Percentiles rank a stretch among this genome's conserved stretches.
phyloP scores from a whole-genome alignment of 2,113 vertebrate genomes.

The Vulpes vulpes region DNA sequence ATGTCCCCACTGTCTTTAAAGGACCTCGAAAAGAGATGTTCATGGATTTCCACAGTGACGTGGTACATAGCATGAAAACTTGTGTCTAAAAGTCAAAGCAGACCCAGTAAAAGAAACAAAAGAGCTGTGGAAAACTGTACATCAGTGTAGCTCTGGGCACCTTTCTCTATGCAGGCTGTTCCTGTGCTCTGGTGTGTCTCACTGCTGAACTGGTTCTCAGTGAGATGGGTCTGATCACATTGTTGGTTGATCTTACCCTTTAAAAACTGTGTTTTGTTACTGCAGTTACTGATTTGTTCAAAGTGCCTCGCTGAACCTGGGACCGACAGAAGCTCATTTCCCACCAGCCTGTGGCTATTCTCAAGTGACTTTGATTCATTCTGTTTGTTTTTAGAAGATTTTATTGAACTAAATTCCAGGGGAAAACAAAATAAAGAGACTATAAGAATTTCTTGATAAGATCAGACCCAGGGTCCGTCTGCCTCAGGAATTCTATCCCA shows the following conservation, averaged over 20 bases:
- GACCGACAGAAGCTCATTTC: neutral
- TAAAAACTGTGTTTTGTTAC: neutral
- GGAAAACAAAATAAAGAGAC: neutral
- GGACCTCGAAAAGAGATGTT: neutral
- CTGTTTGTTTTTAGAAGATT: constrained; percentile 40
- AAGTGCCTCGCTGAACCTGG: constrained; percentile 57
- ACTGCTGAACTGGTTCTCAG: neutral
- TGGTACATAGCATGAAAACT: neutral
- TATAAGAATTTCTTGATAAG: neutral
- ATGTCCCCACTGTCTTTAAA: neutral
- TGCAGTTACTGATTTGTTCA: neutral
- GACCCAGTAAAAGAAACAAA: neutral
- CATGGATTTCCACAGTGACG: neutral
- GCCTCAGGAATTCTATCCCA: constrained; percentile 56
- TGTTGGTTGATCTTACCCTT: neutral
- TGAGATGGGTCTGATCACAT: neutral
- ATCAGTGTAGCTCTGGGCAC: neutral
- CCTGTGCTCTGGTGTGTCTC: neutral
- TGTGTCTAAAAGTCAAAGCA: neutral
- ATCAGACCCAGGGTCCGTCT: neutral
- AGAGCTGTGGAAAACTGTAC: neutral
- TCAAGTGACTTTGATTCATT: neutral
- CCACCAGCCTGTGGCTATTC: neutral
- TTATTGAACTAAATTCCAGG: constrained; percentile 14
- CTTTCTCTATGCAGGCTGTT: neutral